Conservation (phyloP, 1,140 invertebrate genomes). For the Elymnias hypermnestra region DNA sequence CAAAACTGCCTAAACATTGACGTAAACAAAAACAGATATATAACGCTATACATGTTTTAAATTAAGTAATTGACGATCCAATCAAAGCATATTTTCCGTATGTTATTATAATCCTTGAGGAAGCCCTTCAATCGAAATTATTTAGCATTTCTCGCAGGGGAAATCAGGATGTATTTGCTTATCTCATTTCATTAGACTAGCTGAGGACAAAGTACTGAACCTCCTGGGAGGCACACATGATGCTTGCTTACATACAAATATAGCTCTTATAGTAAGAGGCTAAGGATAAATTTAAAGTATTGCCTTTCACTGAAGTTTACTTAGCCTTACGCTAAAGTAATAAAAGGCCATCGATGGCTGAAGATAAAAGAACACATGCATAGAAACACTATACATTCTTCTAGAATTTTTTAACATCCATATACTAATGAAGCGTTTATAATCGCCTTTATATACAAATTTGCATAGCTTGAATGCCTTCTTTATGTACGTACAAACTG, state of each 20-base stretch:
- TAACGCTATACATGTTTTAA: not conserved
- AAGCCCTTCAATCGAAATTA: conserved; percentile 32
- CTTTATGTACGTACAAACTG: too few relatives aligned
- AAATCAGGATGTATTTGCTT: conserved; percentile 57
- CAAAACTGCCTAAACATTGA: too few relatives aligned
- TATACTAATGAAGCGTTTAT: too few relatives aligned
- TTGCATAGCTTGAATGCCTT: too few relatives aligned
- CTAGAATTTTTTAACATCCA: too few relatives aligned
- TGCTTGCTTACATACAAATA: not conserved
- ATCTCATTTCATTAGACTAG: conserved; percentile 56
- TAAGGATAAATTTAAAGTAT: not conserved
- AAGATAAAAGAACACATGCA: conserved; percentile 13
- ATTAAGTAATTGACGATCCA: not conserved
- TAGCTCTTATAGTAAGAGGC: not conserved
- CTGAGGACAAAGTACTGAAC: conserved; percentile 39
- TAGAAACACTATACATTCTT: too few relatives aligned
- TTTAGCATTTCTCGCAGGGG: conserved; percentile 47
- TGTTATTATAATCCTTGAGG: conserved; percentile 11
- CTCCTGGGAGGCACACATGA: conserved; percentile 20
- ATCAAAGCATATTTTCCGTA: conserved; percentile 8
- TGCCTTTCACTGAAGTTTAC: not conserved
- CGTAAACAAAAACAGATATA: too few relatives aligned
- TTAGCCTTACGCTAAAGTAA: conserved; percentile 5
- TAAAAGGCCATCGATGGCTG: conserved; percentile 18
- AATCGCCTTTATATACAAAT: too few relatives aligned